Conservation (phyloP, 2,888 invertebrate species). For the Poecilobothrus nobilitatus region DNA sequence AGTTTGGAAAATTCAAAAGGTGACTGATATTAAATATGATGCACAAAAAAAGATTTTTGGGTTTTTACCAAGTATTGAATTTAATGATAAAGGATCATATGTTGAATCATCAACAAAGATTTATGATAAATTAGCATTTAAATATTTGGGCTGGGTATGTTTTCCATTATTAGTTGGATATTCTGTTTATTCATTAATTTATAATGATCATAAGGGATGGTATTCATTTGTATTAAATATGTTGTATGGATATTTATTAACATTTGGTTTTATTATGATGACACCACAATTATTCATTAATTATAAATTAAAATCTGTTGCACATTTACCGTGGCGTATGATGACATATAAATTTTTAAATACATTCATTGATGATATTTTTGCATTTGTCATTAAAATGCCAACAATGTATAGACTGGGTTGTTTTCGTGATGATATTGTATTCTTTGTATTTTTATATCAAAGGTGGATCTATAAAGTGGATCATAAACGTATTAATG, state of each 20-base stretch:
- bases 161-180: slow-evolving; percentile 92
- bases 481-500: slow-evolving; percentile 89
- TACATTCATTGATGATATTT: slow-evolving; percentile 99
- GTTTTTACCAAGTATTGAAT: slow-evolving; percentile 66
- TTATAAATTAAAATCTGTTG: slow-evolving; percentile 97
- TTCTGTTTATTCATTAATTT: slow-evolving; percentile 87
- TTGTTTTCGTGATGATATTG: slow-evolving; percentile 97
- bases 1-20: slow-evolving; percentile 98
- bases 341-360: slow-evolving; percentile 99
- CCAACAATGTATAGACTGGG: slow-evolving; percentile 97
- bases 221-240: slow-evolving; percentile 95
- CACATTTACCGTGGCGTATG: slow-evolving; percentile 99
- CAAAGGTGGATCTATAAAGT: slow-evolving; percentile 98
- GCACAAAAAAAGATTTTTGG: slow-evolving; percentile 67
- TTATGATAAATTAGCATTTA: slow-evolving; percentile 93
- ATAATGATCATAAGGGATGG: slow-evolving; percentile 98
- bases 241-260: slow-evolving; percentile 94
- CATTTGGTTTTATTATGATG: slow-evolving; percentile 99
- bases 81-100: slow-evolving; percentile 94
- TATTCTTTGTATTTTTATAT: slow-evolving; percentile 97
- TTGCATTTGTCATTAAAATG: slow-evolving; percentile 99
- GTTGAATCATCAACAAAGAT: slow-evolving; percentile 85
- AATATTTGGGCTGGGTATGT: slow-evolving; percentile 91
- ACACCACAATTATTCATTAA: slow-evolving; percentile 99
- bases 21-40: slow-evolving; percentile 72